A percentile compares a stretch with the other conserved stretches of the same genome.
phyloP scores from a whole-genome alignment of 2,113 vertebrate species.

The Rhinoderma darwinii region DNA sequence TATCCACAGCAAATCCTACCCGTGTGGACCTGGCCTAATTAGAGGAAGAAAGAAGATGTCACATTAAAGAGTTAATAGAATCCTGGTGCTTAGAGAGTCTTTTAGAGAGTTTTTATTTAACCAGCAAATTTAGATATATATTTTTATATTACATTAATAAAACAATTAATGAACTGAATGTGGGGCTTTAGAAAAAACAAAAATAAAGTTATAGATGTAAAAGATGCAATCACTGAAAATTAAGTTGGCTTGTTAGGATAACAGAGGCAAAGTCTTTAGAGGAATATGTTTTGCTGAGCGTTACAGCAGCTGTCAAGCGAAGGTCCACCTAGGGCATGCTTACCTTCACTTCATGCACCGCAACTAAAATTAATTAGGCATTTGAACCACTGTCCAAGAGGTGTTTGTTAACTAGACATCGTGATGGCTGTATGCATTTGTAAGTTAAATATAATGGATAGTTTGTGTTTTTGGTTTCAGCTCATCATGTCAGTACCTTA shows the following conservation, averaged over 20 bases:
- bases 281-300: conserved; percentile 4
- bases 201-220: not conserved
- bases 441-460: not conserved
- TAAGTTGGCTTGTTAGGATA: conserved; percentile 24
- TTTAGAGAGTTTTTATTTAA: not conserved
- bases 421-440: conserved; percentile 23
- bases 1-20: too few relatives aligned
- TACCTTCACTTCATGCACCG: conserved; percentile 40
- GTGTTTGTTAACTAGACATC: conserved; percentile 40
- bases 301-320: conserved; percentile 45
- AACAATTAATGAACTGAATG: not conserved
- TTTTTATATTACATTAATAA: not conserved
- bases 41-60: not conserved
- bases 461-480: not conserved
- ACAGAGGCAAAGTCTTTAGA: conserved; percentile 16
- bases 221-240: conserved; percentile 31
- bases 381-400: conserved; percentile 27
- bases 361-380: conserved; percentile 48
- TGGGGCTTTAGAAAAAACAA: not conserved
- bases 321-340: conserved; percentile 32
- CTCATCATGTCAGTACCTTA: not conserved
- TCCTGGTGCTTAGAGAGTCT: not conserved
- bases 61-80: not conserved
- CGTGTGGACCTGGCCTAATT: not conserved
- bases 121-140: not conserved